Conservation (phyloP, 2,797 vertebrate species). For the Synaphobranchus kaupii region DNA sequence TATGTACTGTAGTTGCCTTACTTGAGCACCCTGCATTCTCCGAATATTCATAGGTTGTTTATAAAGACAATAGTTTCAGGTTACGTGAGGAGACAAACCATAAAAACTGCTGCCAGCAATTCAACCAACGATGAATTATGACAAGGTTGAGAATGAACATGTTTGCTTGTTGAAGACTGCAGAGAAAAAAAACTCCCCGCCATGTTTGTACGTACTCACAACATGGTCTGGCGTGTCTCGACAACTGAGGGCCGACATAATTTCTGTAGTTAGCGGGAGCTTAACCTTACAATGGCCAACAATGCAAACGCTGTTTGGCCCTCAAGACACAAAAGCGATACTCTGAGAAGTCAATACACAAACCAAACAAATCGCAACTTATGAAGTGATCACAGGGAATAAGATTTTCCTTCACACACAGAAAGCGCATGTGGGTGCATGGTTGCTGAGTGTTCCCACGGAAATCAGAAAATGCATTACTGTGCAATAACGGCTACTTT, state of each 20-base stretch:
- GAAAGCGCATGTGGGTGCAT: neutral
- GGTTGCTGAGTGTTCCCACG: neutral
- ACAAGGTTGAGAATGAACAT: too few species aligned
- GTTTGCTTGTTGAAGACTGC: too few species aligned
- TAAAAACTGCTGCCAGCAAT: neutral
- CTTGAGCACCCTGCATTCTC: neutral
- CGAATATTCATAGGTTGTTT: neutral
- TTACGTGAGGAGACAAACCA: neutral
- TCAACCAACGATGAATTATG: neutral
- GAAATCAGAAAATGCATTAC: neutral
- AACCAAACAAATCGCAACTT: neutral
- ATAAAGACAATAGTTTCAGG: neutral
- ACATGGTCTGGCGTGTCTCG: too few species aligned
- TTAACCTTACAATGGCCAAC: neutral
- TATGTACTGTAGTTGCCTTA: neutral
- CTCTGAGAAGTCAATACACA: neutral
- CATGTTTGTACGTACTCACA: too few species aligned
- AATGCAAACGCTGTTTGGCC: neutral
- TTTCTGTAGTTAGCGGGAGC: too few species aligned
- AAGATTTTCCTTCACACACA: neutral
- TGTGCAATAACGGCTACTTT: neutral
- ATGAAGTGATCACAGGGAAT: neutral
- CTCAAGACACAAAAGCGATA: neutral
- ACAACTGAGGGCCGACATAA: too few species aligned
- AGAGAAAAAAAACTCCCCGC: too few species aligned